Evolutionary conservation across 2,888 invertebrate species (phyloP).

Genomic region (Parnassius orleans): DNA sequence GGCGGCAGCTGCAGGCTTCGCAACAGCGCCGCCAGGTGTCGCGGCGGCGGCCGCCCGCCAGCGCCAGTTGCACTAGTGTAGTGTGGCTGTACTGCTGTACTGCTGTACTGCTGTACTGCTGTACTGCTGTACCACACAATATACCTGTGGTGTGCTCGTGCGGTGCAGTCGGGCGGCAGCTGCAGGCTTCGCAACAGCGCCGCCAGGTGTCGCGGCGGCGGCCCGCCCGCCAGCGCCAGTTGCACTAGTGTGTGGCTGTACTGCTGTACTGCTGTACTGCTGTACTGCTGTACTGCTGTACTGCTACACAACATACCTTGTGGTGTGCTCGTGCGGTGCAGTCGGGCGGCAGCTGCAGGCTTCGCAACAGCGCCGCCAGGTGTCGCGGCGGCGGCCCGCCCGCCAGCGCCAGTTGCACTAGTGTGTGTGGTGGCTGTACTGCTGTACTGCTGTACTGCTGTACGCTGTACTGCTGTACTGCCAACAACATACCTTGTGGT

Average conservation of each 20-base stretch:
- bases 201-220: no score
- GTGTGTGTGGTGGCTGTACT: conserved; percentile 11
- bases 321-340: no score
- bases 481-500: conserved; percentile 49
- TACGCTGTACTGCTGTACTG: not conserved
- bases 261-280: conserved; percentile 25
- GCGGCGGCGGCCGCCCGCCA: no score
- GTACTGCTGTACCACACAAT: conserved; percentile 29
- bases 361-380: not conserved
- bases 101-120: no score
- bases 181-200: no score
- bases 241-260: not conserved
- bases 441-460: not conserved
- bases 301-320: not conserved
- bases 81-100: not conserved
- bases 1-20: no score
- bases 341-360: not conserved
- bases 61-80: not conserved
- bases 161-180: conserved; percentile 22
- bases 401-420: not conserved
- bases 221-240: conserved; percentile 30
- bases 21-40: no score
- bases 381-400: not conserved
- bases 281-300: no score
- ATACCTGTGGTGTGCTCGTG: no score